A percentile compares a stretch with the other conserved stretches of the same genome.
phyloP scores from a whole-genome alignment of 2,113 vertebrate genomes.

The Amphilophus citrinellus region DNA sequence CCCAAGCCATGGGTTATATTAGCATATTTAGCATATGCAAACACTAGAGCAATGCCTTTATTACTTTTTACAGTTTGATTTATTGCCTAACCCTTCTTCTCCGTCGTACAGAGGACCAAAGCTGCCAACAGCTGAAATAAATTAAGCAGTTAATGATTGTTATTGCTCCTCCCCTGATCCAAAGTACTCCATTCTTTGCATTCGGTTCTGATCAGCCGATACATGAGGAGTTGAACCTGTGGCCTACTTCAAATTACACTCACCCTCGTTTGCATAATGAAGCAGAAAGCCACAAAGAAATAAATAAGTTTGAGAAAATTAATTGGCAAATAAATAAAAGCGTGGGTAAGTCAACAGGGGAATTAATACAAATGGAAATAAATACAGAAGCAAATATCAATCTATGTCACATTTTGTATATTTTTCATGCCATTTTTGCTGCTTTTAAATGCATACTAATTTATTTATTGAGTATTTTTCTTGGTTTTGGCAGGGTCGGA shows the following conservation, averaged over 20 bases:
- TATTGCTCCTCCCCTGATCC: neutral
- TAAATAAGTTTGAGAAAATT: neutral
- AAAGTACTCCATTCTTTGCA: neutral
- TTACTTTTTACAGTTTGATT: neutral
- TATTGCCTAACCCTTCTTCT: neutral
- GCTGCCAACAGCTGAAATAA: neutral
- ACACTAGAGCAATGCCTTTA: neutral
- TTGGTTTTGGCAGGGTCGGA: neutral
- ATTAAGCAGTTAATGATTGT: too few species aligned
- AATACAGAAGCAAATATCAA: neutral
- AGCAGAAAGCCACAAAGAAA: neutral
- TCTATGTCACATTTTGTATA: neutral
- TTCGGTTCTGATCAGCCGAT: neutral
- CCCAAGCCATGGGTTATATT: neutral
- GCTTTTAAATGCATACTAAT: neutral
- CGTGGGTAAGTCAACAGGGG: neutral
- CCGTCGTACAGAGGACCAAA: neutral
- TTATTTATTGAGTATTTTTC: neutral
- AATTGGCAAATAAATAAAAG: conserved; percentile 3
- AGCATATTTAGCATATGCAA: neutral
- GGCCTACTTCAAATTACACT: neutral
- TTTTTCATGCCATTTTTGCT: neutral
- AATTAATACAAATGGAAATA: neutral
- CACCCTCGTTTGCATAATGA: neutral
- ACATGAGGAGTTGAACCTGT: neutral